Percentiles rank a stretch among this genome's conserved stretches.
These are phyloP conservation scores for Vimba vimba DNA, from an alignment of 2,113 vertebrate genomes.

Conservation along the genomic window DNA sequence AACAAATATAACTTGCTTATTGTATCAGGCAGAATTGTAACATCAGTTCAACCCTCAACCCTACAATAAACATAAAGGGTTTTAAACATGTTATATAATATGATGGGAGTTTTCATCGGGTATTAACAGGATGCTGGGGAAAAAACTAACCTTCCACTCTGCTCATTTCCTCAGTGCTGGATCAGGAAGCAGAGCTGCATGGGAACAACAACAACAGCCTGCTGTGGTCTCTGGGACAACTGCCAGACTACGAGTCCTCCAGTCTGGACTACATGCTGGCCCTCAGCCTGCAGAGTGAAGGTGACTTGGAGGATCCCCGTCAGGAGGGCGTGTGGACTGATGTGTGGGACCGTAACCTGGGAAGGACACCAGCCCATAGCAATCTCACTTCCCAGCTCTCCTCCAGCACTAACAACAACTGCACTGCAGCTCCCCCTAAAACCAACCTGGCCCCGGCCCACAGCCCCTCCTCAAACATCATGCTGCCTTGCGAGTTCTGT, in stretches of 20 bases:
- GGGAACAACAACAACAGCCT: conserved; percentile 64
- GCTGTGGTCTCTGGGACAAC: conserved; percentile 63
- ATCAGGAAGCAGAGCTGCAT: conserved; percentile 60
- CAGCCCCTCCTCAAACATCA: conserved; percentile 71
- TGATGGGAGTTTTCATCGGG: neutral
- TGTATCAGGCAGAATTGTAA: neutral
- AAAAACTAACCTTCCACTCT: conserved; percentile 24
- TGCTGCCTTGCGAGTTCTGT: conserved; percentile 96
- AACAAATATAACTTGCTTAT: neutral
- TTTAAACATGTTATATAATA: neutral
- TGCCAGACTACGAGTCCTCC: conserved; percentile 73
- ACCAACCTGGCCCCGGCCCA: conserved; percentile 53
- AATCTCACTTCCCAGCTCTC: conserved; percentile 56
- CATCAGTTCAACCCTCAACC: neutral
- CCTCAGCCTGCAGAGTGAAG: conserved; percentile 85
- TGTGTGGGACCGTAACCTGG: conserved; percentile 72
- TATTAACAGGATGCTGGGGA: conserved; percentile 6
- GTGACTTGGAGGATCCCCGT: conserved; percentile 63
- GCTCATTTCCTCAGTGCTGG: conserved; percentile 65
- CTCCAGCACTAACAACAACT: conserved; percentile 66
- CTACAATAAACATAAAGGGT: neutral
- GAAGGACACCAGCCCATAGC: conserved; percentile 54
- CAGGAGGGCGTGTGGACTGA: conserved; percentile 71
- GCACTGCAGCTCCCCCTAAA: conserved; percentile 51
- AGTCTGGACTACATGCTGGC: conserved; percentile 88